These are phyloP conservation scores for Drosophila grimshawi DNA, from an alignment of 1,140 invertebrate genomes.

Conservation along the genomic window DNA sequence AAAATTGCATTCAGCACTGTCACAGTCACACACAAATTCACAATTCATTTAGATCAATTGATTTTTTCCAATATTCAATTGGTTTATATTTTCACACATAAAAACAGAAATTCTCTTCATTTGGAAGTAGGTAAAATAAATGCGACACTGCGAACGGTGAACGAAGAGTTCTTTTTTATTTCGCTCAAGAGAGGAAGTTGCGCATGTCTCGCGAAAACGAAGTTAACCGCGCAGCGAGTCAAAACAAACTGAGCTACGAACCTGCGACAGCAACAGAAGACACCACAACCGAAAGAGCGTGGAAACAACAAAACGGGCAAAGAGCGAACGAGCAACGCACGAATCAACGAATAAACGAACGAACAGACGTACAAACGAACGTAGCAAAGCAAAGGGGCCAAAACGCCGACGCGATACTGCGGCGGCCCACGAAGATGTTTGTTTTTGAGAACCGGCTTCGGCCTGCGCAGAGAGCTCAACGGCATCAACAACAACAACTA, in stretches of 20 bases:
- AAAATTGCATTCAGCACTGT: constrained; percentile 7
- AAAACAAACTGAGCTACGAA: constrained; percentile 58
- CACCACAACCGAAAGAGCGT: constrained; percentile 40
- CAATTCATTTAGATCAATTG: constrained; percentile 14
- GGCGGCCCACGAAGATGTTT: constrained; percentile 55
- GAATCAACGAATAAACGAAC: background rate
- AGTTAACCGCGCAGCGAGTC: constrained; percentile 68
- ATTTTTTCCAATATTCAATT: background rate
- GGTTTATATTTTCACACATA: constrained; percentile 1
- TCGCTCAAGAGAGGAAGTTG: constrained; percentile 22
- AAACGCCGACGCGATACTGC: constrained; percentile 54
- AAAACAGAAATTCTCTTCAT: constrained; percentile 3
- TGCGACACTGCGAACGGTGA: constrained; percentile 3
- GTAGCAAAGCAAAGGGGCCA: constrained; percentile 31
- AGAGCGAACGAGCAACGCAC: constrained; percentile 35
- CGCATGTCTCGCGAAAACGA: constrained; percentile 49
- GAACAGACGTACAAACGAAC: constrained; percentile 22
- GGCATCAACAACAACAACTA: constrained; percentile 8
- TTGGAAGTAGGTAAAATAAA: constrained; percentile 13
- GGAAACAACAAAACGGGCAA: constrained; percentile 59
- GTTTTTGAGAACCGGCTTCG: constrained; percentile 68
- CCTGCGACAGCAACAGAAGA: constrained; percentile 13
- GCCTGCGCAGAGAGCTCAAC: constrained; percentile 38
- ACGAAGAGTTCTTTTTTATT: constrained; percentile 30
- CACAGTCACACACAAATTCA: constrained; percentile 2